Base-by-base conservation (phyloP, 1,140 invertebrate species). In the Paracyclopina nana region DNA sequence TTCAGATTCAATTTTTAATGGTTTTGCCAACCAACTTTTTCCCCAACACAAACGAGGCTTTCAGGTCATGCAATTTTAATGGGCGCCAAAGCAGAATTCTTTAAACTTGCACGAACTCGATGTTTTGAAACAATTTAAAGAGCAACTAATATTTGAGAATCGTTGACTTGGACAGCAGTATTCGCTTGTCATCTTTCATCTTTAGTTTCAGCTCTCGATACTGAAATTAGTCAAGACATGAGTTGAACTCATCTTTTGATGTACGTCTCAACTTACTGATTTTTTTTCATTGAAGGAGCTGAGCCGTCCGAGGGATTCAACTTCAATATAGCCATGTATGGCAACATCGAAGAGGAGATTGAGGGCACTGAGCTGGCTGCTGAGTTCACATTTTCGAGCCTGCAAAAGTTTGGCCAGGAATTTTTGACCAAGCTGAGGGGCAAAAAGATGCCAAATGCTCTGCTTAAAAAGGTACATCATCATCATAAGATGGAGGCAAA, bases 351-450 rank as follows among this genome's bases (percentile, higher is more conserved):
- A 25, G 77, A 85, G 64, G 72, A 84, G 43, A 62, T 91, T 4
- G 84, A 88, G 59, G 87, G 87, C 14, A 91, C 85, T 12, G 83
- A 91, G 64, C 64, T 94, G 50, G 82, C 85, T 12, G 83, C 86
- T 20, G 86, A 92, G 59, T 87, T 81, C 73, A 85, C 82, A 1
- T 94, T 91, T 65, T 81, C 83, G 1, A 83, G 83, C 2, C 68
- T 94, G 9, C 86, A 94, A 63, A 92, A 90, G 65, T 94, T 91
- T 64, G 88, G 88, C 12, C 82, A 91, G 69, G 82, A 81, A 45
- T 73, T 94, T 60, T 74, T 91, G 57, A 86, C 90, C 62, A 76
- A 83, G 55, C 70, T 94, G 22, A 72, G 80, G 56, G 87, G 87
- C 49, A 66, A 82, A 16, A 79, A 75, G 63, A 65, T 91, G 50